Conservation (phyloP, 2,113 vertebrate species). For the Poeciliopsis retropinna region DNA sequence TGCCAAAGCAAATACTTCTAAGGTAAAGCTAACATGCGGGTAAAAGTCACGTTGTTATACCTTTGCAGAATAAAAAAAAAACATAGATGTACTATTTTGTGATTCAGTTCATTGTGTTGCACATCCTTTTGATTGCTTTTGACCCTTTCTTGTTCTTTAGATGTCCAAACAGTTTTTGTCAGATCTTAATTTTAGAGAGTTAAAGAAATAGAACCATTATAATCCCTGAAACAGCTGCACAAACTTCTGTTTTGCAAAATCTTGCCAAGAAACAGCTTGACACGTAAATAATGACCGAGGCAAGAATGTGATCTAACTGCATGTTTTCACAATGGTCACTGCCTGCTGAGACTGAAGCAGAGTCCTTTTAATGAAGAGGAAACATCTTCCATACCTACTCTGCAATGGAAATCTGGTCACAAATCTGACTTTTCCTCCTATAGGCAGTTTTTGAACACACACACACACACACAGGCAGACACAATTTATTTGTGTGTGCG, state of each 20-base stretch:
- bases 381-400: background rate
- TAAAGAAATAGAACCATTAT: background rate
- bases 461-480: background rate
- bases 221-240: background rate
- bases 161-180: background rate
- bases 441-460: background rate
- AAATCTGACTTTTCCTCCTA: background rate
- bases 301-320: background rate
- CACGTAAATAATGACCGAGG: conserved; percentile 1
- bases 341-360: background rate
- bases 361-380: background rate
- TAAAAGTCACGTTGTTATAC: background rate
- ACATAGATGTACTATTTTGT: background rate
- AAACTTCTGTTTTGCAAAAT: conserved; percentile 12
- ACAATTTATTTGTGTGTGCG: background rate
- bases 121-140: background rate
- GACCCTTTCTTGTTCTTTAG: background rate
- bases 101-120: background rate
- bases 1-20: background rate
- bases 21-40: background rate
- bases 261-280: background rate
- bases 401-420: background rate
- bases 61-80: background rate
- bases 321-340: background rate
- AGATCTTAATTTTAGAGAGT: conserved; percentile 10